Evolutionary conservation across 2,113 vertebrate genomes (phyloP).

Genomic region (Dendrocopos noguchii): DNA sequence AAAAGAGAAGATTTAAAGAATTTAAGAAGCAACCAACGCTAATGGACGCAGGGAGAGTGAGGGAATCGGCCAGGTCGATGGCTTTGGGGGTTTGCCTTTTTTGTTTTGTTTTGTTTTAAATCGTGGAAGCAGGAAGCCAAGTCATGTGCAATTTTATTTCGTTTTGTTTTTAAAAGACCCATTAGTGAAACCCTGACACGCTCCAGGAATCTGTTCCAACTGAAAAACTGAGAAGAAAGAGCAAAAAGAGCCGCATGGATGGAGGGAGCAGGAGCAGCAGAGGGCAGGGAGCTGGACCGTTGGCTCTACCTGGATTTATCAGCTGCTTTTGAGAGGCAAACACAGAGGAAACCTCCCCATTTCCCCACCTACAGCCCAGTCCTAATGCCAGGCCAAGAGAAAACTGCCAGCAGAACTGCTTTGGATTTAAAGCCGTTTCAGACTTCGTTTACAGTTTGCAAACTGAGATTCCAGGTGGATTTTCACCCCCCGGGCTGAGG

Average conservation of each 20-base stretch:
- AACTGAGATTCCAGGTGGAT: not conserved
- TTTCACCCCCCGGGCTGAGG: not conserved
- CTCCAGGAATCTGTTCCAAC: not conserved
- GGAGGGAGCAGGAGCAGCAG: not conserved
- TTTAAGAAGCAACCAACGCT: not conserved
- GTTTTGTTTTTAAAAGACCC: not conserved
- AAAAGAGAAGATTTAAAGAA: not conserved
- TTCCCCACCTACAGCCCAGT: not conserved
- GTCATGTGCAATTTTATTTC: slow-evolving; percentile 66
- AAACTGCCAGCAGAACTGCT: not conserved
- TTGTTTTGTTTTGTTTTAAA: not conserved
- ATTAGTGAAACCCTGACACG: not conserved
- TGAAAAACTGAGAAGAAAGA: not conserved
- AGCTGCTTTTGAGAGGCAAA: not conserved
- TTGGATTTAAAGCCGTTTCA: not conserved
- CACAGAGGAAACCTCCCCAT: not conserved
- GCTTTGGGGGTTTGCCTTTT: not conserved
- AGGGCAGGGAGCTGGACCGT: not conserved
- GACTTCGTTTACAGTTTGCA: slow-evolving; percentile 27
- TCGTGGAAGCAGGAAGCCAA: slow-evolving; percentile 42
- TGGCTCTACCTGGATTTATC: not conserved
- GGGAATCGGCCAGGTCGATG: not conserved
- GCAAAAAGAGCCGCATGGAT: not conserved
- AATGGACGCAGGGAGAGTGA: not conserved
- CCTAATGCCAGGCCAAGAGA: not conserved